phyloP scores from a whole-genome alignment of 2,113 vertebrate species.

The Picathartes gymnocephalus region DNA sequence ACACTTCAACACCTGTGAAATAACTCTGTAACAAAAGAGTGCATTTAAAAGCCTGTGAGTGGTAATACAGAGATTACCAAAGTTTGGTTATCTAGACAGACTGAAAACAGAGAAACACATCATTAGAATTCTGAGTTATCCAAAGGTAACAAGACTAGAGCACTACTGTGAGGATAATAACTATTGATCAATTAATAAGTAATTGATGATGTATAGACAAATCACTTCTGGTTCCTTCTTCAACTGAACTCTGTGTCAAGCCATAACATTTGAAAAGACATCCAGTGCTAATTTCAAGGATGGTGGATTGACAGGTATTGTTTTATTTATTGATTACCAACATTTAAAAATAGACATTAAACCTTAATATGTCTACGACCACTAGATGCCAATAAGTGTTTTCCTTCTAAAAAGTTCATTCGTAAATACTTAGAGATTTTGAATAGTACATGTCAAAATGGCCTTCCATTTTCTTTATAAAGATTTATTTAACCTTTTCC shows the following conservation, averaged over 20 bases:
- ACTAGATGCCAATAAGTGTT: background rate
- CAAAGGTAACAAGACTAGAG: background rate
- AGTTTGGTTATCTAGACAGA: background rate
- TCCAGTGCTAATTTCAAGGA: background rate
- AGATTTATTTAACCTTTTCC: background rate
- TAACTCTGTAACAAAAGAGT: background rate
- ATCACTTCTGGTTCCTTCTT: background rate
- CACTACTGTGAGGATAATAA: background rate
- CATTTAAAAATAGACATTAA: background rate
- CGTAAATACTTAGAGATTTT: background rate
- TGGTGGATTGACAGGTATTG: fast-evolving
- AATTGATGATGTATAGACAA: background rate
- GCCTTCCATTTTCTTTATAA: background rate
- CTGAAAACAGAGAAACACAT: background rate
- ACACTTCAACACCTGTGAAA: background rate
- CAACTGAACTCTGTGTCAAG: background rate
- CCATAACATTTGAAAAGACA: background rate
- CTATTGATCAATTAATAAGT: background rate
- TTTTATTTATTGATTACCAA: background rate
- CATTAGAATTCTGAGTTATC: background rate
- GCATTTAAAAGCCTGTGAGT: background rate
- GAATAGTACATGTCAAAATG: background rate
- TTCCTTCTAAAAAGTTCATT: background rate
- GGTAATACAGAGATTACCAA: background rate
- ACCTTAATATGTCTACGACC: background rate